phyloP scores from a whole-genome alignment of 2,888 invertebrate genomes.

The Conomelus anceps region DNA sequence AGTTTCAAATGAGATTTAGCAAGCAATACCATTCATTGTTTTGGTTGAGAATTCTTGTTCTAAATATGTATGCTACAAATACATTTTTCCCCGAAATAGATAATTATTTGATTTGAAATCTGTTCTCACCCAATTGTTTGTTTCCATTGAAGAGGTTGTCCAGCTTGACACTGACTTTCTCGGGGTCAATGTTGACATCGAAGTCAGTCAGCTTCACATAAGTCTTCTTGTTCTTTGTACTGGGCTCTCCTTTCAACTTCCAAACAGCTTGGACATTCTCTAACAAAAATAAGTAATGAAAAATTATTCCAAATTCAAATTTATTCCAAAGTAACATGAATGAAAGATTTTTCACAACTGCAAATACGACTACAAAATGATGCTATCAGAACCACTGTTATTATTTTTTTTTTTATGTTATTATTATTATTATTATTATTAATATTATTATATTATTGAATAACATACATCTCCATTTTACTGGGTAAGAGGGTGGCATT shows the following conservation, averaged over 20 bases:
- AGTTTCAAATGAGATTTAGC: no score
- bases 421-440: no score
- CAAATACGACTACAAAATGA: neutral
- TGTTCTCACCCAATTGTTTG: slow-evolving; percentile 19
- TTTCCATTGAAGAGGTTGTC: slow-evolving; percentile 24
- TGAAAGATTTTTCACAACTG: neutral
- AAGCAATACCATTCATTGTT: no score
- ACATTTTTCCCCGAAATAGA: no score
- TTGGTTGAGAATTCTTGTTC: no score
- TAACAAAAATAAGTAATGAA: neutral
- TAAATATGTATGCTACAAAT: no score
- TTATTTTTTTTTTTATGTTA: no score
- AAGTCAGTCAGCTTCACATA: slow-evolving; percentile 17
- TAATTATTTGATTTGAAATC: no score
- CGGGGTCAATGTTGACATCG: slow-evolving; percentile 15
- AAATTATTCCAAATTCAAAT: neutral
- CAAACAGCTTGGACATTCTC: neutral
- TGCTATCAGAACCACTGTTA: no score
- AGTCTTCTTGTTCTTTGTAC: neutral
- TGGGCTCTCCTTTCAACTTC: neutral
- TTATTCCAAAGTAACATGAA: neutral
- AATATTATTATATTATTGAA: no score
- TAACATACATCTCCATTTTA: no score
- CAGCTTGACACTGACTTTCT: slow-evolving; percentile 13
- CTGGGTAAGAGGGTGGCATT: no score